These are phyloP conservation scores for Limnephilus rhombicus DNA, from an alignment of 2,888 invertebrate genomes.

Conservation along the genomic window DNA sequence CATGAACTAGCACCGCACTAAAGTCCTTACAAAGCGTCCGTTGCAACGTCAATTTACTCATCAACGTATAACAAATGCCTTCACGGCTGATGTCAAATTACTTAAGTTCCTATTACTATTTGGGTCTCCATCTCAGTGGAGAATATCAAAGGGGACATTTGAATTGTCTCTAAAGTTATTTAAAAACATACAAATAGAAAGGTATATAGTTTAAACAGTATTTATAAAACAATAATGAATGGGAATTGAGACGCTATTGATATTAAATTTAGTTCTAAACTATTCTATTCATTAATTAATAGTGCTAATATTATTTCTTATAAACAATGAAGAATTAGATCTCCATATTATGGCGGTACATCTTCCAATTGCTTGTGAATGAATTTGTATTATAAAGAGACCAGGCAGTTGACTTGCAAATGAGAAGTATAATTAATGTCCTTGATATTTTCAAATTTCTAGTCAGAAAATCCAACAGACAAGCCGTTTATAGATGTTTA, in stretches of 20 bases:
- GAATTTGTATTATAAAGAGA: not conserved
- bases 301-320: not conserved
- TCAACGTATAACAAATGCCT: conserved; percentile 69
- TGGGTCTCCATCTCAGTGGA: not conserved
- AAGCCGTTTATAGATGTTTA: not conserved
- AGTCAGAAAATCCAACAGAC: not conserved
- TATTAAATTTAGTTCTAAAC: not conserved
- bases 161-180: not conserved
- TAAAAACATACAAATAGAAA: not conserved
- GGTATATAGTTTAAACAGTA: not conserved
- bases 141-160: not conserved
- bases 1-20: not conserved
- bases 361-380: not conserved
- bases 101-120: conserved; percentile 32
- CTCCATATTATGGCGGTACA: not conserved
- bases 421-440: not conserved
- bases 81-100: conserved; percentile 46
- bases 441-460: not conserved
- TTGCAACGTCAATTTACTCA: conserved; percentile 74
- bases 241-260: not conserved
- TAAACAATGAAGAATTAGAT: not conserved
- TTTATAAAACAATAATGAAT: not conserved
- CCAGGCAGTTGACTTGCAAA: not conserved
- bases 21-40: conserved; percentile 43
- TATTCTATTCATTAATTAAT: not conserved